These are phyloP conservation scores for Eubasilissa regina DNA, from an alignment of 1,140 invertebrate genomes.

Conservation along the genomic window DNA sequence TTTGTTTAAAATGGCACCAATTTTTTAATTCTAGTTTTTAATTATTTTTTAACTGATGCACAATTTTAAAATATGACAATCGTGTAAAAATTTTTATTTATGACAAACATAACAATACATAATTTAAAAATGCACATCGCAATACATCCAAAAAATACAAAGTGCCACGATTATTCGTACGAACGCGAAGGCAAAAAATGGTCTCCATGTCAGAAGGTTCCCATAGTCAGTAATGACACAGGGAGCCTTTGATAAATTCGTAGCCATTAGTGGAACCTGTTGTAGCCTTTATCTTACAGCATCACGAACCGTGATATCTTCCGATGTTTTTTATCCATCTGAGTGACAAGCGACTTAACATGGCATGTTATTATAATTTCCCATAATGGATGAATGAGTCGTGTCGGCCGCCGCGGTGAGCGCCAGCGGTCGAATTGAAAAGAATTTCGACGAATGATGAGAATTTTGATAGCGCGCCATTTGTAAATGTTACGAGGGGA, in stretches of 20 bases:
- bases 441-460: slow-evolving; percentile 54
- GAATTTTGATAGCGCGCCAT: slow-evolving; percentile 52
- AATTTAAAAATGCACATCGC: too few relatives aligned
- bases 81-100: too few relatives aligned
- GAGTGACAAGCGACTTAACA: slow-evolving; percentile 54
- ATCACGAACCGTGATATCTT: slow-evolving; percentile 52
- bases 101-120: too few relatives aligned
- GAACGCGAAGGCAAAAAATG: slow-evolving; percentile 26
- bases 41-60: too few relatives aligned
- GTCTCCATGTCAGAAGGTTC: slow-evolving; percentile 46
- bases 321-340: slow-evolving; percentile 48
- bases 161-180: neutral
- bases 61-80: too few relatives aligned
- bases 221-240: slow-evolving; percentile 57
- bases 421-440: slow-evolving; percentile 32
- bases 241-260: slow-evolving; percentile 55
- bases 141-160: too few relatives aligned
- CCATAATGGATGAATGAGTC: slow-evolving; percentile 46
- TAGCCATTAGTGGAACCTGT: slow-evolving; percentile 58
- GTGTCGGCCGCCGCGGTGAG: slow-evolving; percentile 22
- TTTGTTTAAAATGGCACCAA: too few relatives aligned
- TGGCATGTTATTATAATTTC: slow-evolving; percentile 50
- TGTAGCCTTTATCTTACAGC: slow-evolving; percentile 58
- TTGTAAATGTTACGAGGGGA: slow-evolving; percentile 45
- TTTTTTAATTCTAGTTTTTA: too few relatives aligned